Percentiles rank a stretch among this genome's conserved stretches.
Conservation (phyloP, 2,113 vertebrate species). For the Geothlypis trichas region DNA sequence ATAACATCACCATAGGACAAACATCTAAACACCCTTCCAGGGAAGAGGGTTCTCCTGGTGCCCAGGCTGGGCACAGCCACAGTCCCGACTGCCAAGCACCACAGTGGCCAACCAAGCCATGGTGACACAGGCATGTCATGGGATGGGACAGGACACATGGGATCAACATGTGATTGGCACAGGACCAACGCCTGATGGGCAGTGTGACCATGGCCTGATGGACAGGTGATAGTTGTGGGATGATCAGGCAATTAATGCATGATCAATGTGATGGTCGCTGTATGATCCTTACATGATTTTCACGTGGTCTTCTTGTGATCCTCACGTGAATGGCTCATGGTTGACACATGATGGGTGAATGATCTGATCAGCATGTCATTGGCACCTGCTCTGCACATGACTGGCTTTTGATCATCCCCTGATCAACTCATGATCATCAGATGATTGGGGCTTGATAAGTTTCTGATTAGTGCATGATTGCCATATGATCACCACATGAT, state of each 20-base stretch:
- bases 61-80: too few species aligned
- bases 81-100: too few species aligned
- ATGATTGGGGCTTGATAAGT: too few species aligned
- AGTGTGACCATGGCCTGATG: rapidly evolving
- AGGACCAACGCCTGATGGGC: too few species aligned
- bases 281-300: rapidly evolving
- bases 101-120: rapidly evolving
- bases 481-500: rapidly evolving
- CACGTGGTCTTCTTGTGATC: too few species aligned
- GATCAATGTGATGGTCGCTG: rapidly evolving
- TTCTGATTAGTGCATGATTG: rapidly evolving
- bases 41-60: background rate
- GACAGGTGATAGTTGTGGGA: rapidly evolving
- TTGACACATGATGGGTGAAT: rapidly evolving
- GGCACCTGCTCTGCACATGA: rapidly evolving
- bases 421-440: rapidly evolving
- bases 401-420: background rate
- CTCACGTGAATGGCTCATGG: rapidly evolving
- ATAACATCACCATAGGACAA: too few species aligned
- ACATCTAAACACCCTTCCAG: rapidly evolving
- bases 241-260: rapidly evolving
- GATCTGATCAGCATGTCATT: rapidly evolving
- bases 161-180: rapidly evolving
- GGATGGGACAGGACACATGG: background rate
- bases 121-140: background rate